A percentile compares a stretch with the other conserved stretches of the same genome.
Conservation (phyloP, 1,140 invertebrate species). For the Lordiphosa collinella region DNA sequence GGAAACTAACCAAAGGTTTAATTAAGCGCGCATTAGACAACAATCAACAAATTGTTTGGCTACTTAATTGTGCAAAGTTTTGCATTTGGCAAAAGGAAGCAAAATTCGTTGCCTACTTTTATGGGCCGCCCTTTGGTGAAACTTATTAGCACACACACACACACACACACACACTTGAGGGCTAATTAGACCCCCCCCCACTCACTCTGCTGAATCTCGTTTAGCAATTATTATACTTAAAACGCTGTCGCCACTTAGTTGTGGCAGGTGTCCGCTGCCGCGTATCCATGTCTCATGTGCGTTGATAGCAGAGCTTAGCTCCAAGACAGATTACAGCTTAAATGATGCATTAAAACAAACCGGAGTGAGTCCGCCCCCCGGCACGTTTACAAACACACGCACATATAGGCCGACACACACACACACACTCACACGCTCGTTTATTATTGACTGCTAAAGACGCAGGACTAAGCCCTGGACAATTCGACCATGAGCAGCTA, state of each 20-base stretch:
- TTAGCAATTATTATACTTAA: slow-evolving; percentile 21
- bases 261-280: slow-evolving; percentile 20
- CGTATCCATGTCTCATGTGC: slow-evolving; percentile 13
- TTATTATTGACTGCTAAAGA: slow-evolving; percentile 55
- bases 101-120: slow-evolving; percentile 11
- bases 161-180: background rate
- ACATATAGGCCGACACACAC: background rate
- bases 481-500: slow-evolving; percentile 18
- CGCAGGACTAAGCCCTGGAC: slow-evolving; percentile 35
- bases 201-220: background rate
- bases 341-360: slow-evolving; percentile 57
- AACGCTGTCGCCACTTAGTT: slow-evolving; percentile 14
- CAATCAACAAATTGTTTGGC: background rate
- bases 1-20: too few relatives aligned
- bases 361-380: background rate
- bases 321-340: slow-evolving; percentile 54
- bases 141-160: slow-evolving; percentile 14
- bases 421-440: slow-evolving; percentile 13
- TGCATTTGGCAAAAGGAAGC: slow-evolving; percentile 4
- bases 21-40: too few relatives aligned
- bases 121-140: slow-evolving; percentile 1
- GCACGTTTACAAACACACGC: too few relatives aligned
- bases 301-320: slow-evolving; percentile 50
- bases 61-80: background rate
- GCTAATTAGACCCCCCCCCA: background rate